Base-by-base conservation (phyloP, 2,888 invertebrate genomes). In the Tineola bisselliella region DNA sequence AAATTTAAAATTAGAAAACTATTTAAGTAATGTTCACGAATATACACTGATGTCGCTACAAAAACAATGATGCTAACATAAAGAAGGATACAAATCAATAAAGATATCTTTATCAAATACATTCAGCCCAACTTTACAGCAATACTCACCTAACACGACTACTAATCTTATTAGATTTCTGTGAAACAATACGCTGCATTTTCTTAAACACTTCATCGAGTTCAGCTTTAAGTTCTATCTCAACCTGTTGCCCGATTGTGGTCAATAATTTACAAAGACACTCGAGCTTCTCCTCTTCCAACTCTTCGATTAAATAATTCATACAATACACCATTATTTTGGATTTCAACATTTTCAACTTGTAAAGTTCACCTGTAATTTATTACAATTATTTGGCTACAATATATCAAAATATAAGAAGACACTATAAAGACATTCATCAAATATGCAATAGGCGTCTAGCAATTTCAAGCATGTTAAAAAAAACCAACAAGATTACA, bases 221-320 rank as follows among this genome's bases (percentile, higher is more conserved):
- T n/a, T 77, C 71, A 13, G 31, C 58, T 18, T 60, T 60, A 0
- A 81, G 76, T 63, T 87, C 84, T 64, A 82, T 87, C 62, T 88
- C 88, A 0, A 97, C 88, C 73, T 93, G 93, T 72, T 93, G 92
- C 12, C 98, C 98, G 66, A 98, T 93, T 0, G 97, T 98, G 2
- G 95, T 93, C 31, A 98, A 87, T 62, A 98, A 87, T 77, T 96
- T 94, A 78, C 98, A 98, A 6, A 98, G 88, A 75, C 98, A 97
- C 79, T 98, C 98, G 0, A 97, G 84, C 74, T 93, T 94, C 73
- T 98, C 98, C 75, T 98, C 97, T 68, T 95, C 94, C 59, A 90
- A 88, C 64, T 92, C 90, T 31, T 91, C 89, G 25, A 98, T 84
- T 64, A 98, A 86, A 64, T 92, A 89, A 60, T 89, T 88, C 73